Evolutionary conservation across 2,888 invertebrate species (phyloP).

Genomic region (Didymodactylos carnosus): DNA sequence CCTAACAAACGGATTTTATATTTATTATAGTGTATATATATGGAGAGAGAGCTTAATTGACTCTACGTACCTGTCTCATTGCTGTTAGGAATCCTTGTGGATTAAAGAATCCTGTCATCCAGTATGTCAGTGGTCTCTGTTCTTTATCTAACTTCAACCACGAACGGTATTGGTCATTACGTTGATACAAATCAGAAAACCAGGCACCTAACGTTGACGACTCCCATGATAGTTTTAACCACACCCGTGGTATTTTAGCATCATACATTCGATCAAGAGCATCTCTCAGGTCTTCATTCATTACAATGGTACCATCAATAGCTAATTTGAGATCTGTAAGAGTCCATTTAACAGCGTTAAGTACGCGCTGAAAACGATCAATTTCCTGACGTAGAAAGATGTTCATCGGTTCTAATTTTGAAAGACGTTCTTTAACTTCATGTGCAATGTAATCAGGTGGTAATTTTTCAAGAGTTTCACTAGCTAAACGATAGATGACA

Average conservation of each 20-base stretch:
- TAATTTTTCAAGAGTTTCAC: conserved; percentile 34
- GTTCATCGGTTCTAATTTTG: conserved; percentile 33
- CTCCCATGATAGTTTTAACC: conserved; percentile 36
- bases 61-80: conserved; percentile 52
- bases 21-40: no score
- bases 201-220: conserved; percentile 36
- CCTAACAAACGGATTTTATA: no score
- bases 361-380: conserved; percentile 30
- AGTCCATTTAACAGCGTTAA: conserved; percentile 26
- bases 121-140: conserved; percentile 28
- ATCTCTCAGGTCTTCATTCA: conserved; percentile 34
- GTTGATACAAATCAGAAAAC: conserved; percentile 34
- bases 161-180: conserved; percentile 31
- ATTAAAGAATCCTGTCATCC: conserved; percentile 37
- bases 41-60: no score
- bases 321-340: conserved; percentile 33
- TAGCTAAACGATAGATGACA: conserved; percentile 29
- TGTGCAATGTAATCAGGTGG: conserved; percentile 31
- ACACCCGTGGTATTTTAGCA: conserved; percentile 30
- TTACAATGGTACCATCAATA: conserved; percentile 36
- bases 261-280: conserved; percentile 35
- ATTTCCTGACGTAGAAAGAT: conserved; percentile 34
- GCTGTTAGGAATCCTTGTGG: conserved; percentile 64
- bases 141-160: conserved; percentile 29
- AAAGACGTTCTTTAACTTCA: conserved; percentile 28